These are phyloP conservation scores for Thaleichthys pacificus DNA, from an alignment of 2,797 vertebrate species.

Conservation along the genomic window DNA sequence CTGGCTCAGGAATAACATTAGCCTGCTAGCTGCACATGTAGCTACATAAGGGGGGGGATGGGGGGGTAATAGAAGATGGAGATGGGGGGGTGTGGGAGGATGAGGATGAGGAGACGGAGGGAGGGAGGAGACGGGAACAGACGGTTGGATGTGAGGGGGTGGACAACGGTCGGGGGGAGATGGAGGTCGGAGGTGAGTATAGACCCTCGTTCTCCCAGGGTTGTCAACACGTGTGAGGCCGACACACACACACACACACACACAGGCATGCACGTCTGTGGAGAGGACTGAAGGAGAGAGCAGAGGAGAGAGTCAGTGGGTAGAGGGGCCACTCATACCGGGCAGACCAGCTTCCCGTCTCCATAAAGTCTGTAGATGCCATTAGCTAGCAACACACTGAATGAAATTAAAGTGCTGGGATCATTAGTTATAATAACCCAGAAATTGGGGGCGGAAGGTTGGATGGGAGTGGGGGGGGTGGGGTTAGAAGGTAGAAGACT, in stretches of 20 bases:
- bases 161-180: not conserved
- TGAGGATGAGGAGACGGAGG: too few species aligned
- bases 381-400: too few species aligned
- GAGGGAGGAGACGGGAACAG: not conserved
- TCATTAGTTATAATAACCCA: too few species aligned
- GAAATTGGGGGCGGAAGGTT: not conserved
- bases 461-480: not conserved
- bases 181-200: not conserved
- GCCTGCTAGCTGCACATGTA: too few species aligned
- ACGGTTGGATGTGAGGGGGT: not conserved
- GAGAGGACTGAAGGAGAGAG: not conserved
- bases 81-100: not conserved
- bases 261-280: not conserved
- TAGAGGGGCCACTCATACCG: too few species aligned
- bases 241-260: not conserved
- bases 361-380: too few species aligned
- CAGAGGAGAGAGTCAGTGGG: not conserved
- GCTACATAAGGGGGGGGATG: not conserved
- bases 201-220: too few species aligned
- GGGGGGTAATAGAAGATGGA: not conserved
- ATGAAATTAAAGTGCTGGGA: too few species aligned
- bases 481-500: not conserved
- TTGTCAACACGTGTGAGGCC: too few species aligned
- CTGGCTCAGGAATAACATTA: not conserved
- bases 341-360: too few species aligned